Evolutionary conservation across 2,113 vertebrate genomes (phyloP), one percentile per base, ranked within the genome.

Genomic region (Phainopepla nitens): DNA sequence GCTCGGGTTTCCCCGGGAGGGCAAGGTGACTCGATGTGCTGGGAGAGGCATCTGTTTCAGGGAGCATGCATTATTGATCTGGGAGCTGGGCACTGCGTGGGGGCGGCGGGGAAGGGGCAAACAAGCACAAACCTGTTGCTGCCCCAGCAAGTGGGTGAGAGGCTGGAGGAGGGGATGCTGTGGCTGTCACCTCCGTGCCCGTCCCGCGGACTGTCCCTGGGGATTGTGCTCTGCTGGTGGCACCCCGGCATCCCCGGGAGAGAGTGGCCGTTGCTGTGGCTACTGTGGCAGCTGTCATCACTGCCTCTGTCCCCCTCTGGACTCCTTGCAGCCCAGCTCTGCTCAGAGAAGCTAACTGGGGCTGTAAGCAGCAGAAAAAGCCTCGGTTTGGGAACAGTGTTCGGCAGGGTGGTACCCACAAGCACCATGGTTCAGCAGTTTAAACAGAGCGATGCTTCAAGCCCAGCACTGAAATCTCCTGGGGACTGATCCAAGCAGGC

Each of bases 21-120:
- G 70, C 35, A 58, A 82, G 90, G 84, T 84, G 79, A 33, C 89
- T 87, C 11, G 4, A 7, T 22, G 64, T 79, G 15, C 18, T 49
- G 90, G 72, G 95, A 53, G 81, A 93, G 82, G 97, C 94, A 96
- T 97, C 93, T 58, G 80, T 97, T 97, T 96, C 97, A 97, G 91
- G 62, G 54, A 49, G 50, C 93, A 96, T 97, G 33, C 78, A 97
- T 97, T 97, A 97, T 97, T 97, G 93, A 97, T 96, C 93, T 17
- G 28, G 80, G 85, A 82, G 90, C 89, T 62, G 61, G 60, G 36
- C 4, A 2, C 87, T 75, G 78, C 20, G 0, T 13, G 10, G 6
- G 21, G 80, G 44, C 16, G 1, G 3, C 5, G 14, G 47, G 71
- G 47, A 44, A 27, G 44, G 53, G n/a, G 76, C 12, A 7, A 10